phyloP scores from a whole-genome alignment of 2,797 vertebrate species.

The Anabacerthia variegaticeps region DNA sequence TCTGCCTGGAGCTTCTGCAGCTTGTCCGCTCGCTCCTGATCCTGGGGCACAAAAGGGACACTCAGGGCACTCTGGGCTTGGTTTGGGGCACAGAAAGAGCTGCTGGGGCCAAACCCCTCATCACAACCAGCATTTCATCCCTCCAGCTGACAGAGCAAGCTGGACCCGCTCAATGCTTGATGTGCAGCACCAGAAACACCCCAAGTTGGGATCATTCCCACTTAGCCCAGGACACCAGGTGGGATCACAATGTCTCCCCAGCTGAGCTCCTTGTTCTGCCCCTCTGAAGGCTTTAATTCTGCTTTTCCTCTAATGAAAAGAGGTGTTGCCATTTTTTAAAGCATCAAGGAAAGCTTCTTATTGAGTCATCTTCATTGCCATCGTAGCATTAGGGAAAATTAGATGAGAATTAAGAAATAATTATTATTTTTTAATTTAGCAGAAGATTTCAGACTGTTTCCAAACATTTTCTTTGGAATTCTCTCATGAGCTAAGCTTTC shows the following conservation, averaged over 20 bases:
- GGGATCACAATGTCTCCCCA: background rate
- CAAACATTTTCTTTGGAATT: background rate
- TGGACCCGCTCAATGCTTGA: rapidly evolving
- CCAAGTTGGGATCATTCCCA: rapidly evolving
- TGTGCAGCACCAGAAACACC: background rate
- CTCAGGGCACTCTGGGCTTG: too few species aligned
- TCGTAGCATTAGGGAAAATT: rapidly evolving
- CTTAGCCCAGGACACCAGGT: background rate
- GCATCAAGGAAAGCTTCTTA: background rate
- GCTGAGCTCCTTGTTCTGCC: background rate
- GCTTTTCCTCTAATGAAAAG: background rate
- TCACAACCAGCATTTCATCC: rapidly evolving
- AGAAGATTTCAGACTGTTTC: background rate
- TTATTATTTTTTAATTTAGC: background rate
- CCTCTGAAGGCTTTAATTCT: background rate
- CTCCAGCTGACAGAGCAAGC: background rate
- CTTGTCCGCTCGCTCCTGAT: constrained; percentile 78
- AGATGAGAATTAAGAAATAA: background rate
- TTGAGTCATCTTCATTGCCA: background rate
- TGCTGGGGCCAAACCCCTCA: too few species aligned
- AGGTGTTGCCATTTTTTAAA: background rate
- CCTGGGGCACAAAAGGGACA: constrained; percentile 31
- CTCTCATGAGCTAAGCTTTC: background rate
- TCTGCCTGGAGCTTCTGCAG: constrained; percentile 77
- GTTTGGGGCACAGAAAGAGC: background rate